Percentiles rank a stretch among this genome's conserved stretches.
Evolutionary conservation across 2,113 vertebrate genomes (phyloP).

Genomic region (Larimichthys polyactis): DNA sequence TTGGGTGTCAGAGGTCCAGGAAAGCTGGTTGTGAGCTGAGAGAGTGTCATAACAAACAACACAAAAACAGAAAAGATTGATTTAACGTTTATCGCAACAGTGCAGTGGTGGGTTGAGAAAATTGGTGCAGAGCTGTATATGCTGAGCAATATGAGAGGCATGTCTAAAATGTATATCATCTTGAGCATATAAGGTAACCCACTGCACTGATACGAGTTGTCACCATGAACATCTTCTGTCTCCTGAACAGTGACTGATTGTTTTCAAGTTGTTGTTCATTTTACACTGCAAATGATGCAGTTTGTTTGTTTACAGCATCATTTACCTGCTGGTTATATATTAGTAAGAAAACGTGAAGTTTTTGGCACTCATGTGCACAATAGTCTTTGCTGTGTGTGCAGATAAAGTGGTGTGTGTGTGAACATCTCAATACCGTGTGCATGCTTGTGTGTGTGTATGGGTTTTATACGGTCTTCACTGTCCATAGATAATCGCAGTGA

Average conservation of each 20-base stretch:
- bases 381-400: slow-evolving; percentile 13
- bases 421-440: background rate
- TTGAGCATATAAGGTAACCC: background rate
- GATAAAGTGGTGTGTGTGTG: slow-evolving; percentile 12
- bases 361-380: background rate
- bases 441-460: slow-evolving; percentile 30
- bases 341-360: background rate
- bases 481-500: slow-evolving; percentile 75
- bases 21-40: slow-evolving; percentile 57
- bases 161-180: slow-evolving; percentile 22
- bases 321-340: background rate
- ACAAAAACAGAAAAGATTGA: slow-evolving; percentile 65
- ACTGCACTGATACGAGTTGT: slow-evolving; percentile 4
- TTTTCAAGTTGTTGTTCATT: slow-evolving; percentile 28
- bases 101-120: slow-evolving; percentile 47
- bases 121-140: slow-evolving; percentile 45
- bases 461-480: slow-evolving; percentile 64
- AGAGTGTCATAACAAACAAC: slow-evolving; percentile 67
- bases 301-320: background rate
- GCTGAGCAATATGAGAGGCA: slow-evolving; percentile 20
- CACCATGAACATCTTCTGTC: slow-evolving; percentile 33
- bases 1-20: slow-evolving; percentile 69
- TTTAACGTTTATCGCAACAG: slow-evolving; percentile 64
- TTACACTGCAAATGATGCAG: slow-evolving; percentile 10
- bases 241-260: background rate